phyloP scores from a whole-genome alignment of 2,797 vertebrate genomes.

The Dendrocincla fuliginosa region DNA sequence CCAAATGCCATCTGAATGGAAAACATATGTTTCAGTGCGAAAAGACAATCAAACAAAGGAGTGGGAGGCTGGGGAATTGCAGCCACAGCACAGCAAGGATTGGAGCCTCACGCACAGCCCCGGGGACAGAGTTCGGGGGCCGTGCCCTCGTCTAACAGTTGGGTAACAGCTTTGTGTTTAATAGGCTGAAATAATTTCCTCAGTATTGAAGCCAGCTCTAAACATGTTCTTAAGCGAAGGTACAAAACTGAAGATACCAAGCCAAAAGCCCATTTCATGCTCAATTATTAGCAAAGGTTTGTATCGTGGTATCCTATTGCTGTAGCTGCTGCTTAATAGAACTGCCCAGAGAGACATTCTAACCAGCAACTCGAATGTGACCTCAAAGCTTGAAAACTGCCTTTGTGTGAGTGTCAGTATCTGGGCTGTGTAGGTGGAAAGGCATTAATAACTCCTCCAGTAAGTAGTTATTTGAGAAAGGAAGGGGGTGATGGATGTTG shows the following conservation, averaged over 20 bases:
- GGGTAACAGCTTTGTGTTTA: conserved; percentile 23
- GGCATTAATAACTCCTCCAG: background rate
- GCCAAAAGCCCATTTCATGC: conserved; percentile 4
- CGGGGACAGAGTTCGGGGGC: background rate
- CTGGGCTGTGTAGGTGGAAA: background rate
- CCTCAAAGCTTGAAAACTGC: conserved; percentile 7
- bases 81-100: background rate
- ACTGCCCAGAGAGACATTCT: conserved; percentile 1
- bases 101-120: background rate
- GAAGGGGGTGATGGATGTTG: background rate
- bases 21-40: conserved; percentile 51
- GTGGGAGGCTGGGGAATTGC: background rate
- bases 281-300: conserved; percentile 27
- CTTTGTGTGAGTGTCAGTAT: background rate
- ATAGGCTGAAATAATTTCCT: background rate
- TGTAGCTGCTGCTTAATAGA: conserved; percentile 25
- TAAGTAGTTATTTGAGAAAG: background rate
- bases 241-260: background rate
- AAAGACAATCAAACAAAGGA: conserved; percentile 51
- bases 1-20: background rate
- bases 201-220: background rate
- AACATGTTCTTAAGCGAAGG: background rate
- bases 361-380: background rate
- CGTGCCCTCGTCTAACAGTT: background rate
- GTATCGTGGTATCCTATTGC: background rate